A percentile compares a stretch with the other conserved stretches of the same genome.
Conservation (phyloP, 2,113 vertebrate species). For the Poeciliopsis prolifica region DNA sequence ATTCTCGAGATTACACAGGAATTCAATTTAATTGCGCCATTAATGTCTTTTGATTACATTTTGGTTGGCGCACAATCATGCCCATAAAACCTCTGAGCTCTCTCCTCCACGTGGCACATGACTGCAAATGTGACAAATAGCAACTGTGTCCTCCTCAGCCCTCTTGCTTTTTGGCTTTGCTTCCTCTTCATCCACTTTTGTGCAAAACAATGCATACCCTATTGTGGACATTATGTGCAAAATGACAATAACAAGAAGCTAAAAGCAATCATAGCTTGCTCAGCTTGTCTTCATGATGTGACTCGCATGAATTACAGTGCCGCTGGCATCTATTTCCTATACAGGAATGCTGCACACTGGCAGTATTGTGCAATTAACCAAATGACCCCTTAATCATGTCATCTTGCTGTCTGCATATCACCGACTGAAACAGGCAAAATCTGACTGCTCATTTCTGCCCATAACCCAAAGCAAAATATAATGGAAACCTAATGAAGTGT, state of each 20-base stretch:
- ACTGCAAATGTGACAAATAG: constrained; percentile 15
- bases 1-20: constrained; percentile 36
- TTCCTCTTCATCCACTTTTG: constrained; percentile 13
- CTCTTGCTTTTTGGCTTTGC: neutral
- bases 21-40: constrained; percentile 57
- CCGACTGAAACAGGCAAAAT: constrained; percentile 64
- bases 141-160: constrained; percentile 5
- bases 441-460: constrained; percentile 63
- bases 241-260: constrained; percentile 27
- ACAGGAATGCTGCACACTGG: constrained; percentile 55
- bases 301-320: constrained; percentile 55
- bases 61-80: constrained; percentile 37
- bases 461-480: constrained; percentile 71
- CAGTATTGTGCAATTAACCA: constrained; percentile 75
- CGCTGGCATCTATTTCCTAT: constrained; percentile 58
- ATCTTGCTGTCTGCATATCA: constrained; percentile 61
- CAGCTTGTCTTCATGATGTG: constrained; percentile 55
- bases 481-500: constrained; percentile 74
- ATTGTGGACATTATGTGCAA: constrained; percentile 46
- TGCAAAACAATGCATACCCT: constrained; percentile 10
- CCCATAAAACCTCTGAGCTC: constrained; percentile 10
- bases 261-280: constrained; percentile 65
- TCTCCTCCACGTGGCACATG: constrained; percentile 16
- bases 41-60: constrained; percentile 63
- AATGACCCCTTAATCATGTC: constrained; percentile 76